A percentile compares a stretch with the other conserved stretches of the same genome.
phyloP scores from a whole-genome alignment of 1,140 invertebrate species.

The Drosophila gunungcola region DNA sequence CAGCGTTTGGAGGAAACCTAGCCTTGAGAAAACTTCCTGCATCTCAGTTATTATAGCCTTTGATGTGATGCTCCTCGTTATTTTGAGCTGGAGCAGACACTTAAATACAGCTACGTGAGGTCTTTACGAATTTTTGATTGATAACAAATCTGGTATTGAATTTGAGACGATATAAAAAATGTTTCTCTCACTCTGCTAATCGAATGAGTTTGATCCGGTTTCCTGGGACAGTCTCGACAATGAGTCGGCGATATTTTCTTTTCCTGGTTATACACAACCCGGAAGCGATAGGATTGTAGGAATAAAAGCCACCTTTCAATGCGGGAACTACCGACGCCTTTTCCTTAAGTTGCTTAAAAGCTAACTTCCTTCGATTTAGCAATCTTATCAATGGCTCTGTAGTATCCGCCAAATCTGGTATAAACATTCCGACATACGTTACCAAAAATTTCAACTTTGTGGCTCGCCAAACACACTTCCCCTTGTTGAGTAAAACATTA shows the following conservation, averaged over 20 bases:
- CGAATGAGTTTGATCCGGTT: neutral
- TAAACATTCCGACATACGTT: neutral
- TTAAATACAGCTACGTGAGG: neutral
- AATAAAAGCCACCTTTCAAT: no score
- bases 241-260: conserved; percentile 15
- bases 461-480: neutral
- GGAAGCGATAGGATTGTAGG: no score
- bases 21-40: neutral
- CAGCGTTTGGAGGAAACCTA: neutral
- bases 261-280: no score
- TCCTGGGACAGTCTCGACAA: conserved; percentile 15
- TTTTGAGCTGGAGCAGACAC: neutral
- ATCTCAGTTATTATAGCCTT: neutral
- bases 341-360: neutral
- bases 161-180: conserved; percentile 11
- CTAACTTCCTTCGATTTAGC: neutral
- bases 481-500: neutral
- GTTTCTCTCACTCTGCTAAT: conserved; percentile 15
- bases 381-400: neutral
- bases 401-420: neutral
- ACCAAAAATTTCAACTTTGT: neutral
- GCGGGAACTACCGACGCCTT: conserved; percentile 1
- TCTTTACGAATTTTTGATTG: conserved; percentile 8
- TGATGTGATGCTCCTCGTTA: conserved; percentile 4
- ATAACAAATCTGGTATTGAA: conserved; percentile 14